These are phyloP conservation scores for Brachyhypopomus gauderio DNA, from an alignment of 2,113 vertebrate species.

Conservation along the genomic window DNA sequence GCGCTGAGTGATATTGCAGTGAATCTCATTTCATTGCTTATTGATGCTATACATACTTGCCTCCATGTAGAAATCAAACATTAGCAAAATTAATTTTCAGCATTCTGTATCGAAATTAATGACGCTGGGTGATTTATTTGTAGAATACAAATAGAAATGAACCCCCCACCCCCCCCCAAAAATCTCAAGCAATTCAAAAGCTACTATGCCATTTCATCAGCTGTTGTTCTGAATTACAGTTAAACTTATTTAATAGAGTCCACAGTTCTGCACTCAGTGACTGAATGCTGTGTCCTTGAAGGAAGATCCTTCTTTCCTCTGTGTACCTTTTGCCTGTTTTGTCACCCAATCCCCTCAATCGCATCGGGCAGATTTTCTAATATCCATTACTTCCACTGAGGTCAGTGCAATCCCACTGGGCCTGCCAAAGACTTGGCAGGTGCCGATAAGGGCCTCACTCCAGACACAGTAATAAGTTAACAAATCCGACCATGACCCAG, in stretches of 20 bases:
- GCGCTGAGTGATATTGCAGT: neutral
- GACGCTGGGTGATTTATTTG: too few relatives aligned
- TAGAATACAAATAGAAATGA: too few relatives aligned
- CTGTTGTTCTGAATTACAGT: constrained; percentile 16
- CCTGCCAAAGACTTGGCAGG: constrained; percentile 74
- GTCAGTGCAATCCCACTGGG: constrained; percentile 77
- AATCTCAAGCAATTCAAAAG: neutral
- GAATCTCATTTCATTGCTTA: neutral
- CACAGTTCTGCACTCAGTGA: constrained; percentile 5
- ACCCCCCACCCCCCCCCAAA: too few relatives aligned
- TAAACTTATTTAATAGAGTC: neutral
- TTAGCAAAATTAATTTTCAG: neutral
- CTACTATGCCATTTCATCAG: constrained; percentile 1
- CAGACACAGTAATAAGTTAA: constrained; percentile 79
- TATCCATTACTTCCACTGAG: constrained; percentile 81
- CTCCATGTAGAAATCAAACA: neutral
- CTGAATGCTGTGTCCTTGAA: constrained; percentile 67
- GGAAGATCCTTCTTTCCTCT: constrained; percentile 61
- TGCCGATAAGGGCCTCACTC: constrained; percentile 77
- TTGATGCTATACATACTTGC: neutral
- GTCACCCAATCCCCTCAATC: constrained; percentile 64
- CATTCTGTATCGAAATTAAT: neutral
- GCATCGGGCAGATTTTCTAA: constrained; percentile 76
- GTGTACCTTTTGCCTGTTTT: constrained; percentile 56
- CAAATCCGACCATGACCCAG: constrained; percentile 78